Evolutionary conservation across 2,888 invertebrate genomes (phyloP).

Genomic region (Agrotis ipsilon): DNA sequence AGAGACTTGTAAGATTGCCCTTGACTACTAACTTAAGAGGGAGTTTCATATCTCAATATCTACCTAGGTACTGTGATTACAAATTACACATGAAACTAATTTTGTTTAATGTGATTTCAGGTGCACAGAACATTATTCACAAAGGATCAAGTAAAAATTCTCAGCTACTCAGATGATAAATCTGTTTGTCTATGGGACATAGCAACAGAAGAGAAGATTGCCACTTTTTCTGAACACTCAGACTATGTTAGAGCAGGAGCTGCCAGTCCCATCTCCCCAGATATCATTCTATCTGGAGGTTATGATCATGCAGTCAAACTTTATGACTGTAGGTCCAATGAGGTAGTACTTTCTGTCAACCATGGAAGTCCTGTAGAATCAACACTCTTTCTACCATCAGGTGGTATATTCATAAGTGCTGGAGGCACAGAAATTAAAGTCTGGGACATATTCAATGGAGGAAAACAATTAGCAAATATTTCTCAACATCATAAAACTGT

Average conservation of each 20-base stretch:
- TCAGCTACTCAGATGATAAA: conserved; percentile 98
- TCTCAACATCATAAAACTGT: conserved; percentile 99
- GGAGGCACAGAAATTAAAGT: conserved; percentile 97
- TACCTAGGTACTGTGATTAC: too few relatives aligned
- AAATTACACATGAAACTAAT: background rate
- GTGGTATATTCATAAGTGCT: conserved; percentile 97
- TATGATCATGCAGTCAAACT: conserved; percentile 97
- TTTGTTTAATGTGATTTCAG: conserved; percentile 71
- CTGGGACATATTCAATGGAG: conserved; percentile 98
- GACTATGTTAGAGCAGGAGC: conserved; percentile 97
- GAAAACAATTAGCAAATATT: conserved; percentile 95
- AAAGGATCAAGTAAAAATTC: conserved; percentile 94
- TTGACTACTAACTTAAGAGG: too few relatives aligned
- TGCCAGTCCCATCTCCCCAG: conserved; percentile 94
- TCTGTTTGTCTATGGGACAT: conserved; percentile 97
- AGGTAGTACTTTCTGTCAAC: conserved; percentile 94
- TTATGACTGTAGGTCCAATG: conserved; percentile 95
- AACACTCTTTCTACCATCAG: conserved; percentile 96
- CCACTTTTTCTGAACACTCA: conserved; percentile 92
- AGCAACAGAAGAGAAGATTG: conserved; percentile 94
- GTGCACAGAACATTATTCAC: conserved; percentile 96
- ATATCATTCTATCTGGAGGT: conserved; percentile 95
- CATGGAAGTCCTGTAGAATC: conserved; percentile 98
- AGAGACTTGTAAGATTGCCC: too few relatives aligned
- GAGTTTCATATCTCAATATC: too few relatives aligned